phyloP scores from a whole-genome alignment of 2,113 vertebrate genomes.

The Esox niger region DNA sequence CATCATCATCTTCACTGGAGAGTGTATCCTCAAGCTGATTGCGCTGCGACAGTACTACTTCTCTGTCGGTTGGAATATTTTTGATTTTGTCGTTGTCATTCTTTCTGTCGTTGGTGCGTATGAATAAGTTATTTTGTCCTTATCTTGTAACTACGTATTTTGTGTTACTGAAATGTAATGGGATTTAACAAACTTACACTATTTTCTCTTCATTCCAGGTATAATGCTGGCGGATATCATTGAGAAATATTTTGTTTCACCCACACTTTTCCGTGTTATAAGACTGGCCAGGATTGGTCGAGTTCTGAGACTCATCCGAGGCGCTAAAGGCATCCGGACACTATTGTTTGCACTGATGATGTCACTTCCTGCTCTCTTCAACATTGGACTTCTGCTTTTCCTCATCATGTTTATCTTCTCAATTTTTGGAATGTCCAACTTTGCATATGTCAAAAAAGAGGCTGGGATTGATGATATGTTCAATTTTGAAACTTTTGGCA shows the following conservation, averaged over 20 bases:
- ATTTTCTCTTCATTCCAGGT: constrained; percentile 64
- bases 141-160: not conserved
- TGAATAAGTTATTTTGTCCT: not conserved
- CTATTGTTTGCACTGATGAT: constrained; percentile 96
- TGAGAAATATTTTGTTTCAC: constrained; percentile 93
- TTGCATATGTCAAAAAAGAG: constrained; percentile 90
- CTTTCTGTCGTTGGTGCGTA: constrained; percentile 84
- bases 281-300: constrained; percentile 90
- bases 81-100: constrained; percentile 96
- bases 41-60: constrained; percentile 89
- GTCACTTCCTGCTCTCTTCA: constrained; percentile 95
- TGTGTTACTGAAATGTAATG: too few species aligned
- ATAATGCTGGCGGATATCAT: constrained; percentile 87
- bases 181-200: not conserved
- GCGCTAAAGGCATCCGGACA: constrained; percentile 92
- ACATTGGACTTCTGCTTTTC: constrained; percentile 93
- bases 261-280: constrained; percentile 91
- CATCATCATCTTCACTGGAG: constrained; percentile 86
- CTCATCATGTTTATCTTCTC: constrained; percentile 98
- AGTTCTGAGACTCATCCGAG: constrained; percentile 87
- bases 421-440: constrained; percentile 97
- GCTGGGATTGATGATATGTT: constrained; percentile 88
- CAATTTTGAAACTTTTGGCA: constrained; percentile 95
- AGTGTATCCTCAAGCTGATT: constrained; percentile 86
- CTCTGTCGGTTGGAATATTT: constrained; percentile 91